Evolutionary conservation across 53 echinoderm and acorn worm species (phyloP).

Genomic region (Patiria pectinifera): DNA sequence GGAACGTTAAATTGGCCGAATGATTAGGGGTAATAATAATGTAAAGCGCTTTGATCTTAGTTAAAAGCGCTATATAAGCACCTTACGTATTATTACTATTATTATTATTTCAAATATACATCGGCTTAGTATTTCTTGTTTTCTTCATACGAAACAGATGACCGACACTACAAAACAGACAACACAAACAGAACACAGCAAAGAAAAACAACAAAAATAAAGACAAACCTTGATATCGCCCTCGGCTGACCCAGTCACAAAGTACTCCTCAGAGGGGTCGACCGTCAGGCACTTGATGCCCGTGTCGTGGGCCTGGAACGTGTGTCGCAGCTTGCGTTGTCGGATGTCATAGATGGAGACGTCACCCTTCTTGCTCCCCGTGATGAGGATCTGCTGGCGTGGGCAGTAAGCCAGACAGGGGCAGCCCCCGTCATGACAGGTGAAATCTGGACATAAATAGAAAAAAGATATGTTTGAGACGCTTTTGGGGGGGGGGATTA

Average conservation of each 20-base stretch:
- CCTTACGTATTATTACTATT: too few species aligned
- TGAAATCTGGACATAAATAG: conserved; percentile 68
- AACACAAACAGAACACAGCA: not conserved
- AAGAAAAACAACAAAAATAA: not conserved
- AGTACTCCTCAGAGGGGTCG: conserved; percentile 90
- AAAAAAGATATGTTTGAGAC: too few species aligned
- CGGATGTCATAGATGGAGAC: conserved; percentile 90
- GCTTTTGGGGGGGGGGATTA: too few species aligned
- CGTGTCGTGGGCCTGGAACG: conserved; percentile 96
- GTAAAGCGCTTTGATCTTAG: too few species aligned
- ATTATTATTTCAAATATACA: too few species aligned
- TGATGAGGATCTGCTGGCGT: conserved; percentile 92
- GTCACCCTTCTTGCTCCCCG: conserved; percentile 93
- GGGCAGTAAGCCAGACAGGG: conserved; percentile 92
- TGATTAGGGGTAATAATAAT: too few species aligned
- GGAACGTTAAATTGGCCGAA: too few species aligned
- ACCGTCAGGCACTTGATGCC: conserved; percentile 90
- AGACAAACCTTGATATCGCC: conserved; percentile 94
- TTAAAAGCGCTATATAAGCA: too few species aligned
- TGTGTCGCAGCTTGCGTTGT: conserved; percentile 93
- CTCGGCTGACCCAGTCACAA: conserved; percentile 95
- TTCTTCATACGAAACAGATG: not conserved
- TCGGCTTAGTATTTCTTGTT: not conserved
- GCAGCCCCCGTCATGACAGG: conserved; percentile 97
- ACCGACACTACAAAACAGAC: not conserved